Evolutionary conservation across 2,888 invertebrate genomes (phyloP).

Genomic region (Gerris lacustris): DNA sequence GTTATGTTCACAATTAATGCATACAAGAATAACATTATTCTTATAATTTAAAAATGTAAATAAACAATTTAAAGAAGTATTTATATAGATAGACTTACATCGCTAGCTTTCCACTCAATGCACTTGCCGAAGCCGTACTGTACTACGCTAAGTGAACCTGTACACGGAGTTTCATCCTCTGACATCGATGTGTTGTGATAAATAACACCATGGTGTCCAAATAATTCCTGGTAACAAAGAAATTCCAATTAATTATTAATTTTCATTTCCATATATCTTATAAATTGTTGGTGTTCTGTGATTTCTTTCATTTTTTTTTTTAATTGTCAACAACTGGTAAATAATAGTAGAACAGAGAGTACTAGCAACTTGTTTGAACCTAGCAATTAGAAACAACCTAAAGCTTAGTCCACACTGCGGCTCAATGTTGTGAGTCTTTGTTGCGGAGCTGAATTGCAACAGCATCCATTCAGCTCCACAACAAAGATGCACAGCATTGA

Average conservation of each 20-base stretch:
- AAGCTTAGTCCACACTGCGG: too few relatives aligned
- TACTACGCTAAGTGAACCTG: slow-evolving; percentile 57
- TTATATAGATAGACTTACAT: slow-evolving; percentile 33
- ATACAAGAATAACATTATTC: too few relatives aligned
- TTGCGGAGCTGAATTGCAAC: too few relatives aligned
- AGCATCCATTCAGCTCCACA: too few relatives aligned
- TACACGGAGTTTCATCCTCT: slow-evolving; percentile 41
- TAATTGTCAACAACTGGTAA: not conserved
- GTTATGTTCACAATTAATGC: too few relatives aligned
- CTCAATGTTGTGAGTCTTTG: too few relatives aligned
- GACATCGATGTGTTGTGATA: slow-evolving; percentile 45
- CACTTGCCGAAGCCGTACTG: slow-evolving; percentile 45
- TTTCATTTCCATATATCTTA: not conserved
- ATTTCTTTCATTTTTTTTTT: not conserved
- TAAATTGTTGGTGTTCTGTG: not conserved
- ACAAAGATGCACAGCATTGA: too few relatives aligned
- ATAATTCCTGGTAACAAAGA: slow-evolving; percentile 47
- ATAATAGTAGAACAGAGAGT: too few relatives aligned
- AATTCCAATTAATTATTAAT: slow-evolving; percentile 8
- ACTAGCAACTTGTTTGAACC: too few relatives aligned
- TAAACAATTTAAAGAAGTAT: too few relatives aligned
- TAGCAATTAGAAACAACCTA: too few relatives aligned
- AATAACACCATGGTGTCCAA: slow-evolving; percentile 67
- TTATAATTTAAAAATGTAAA: too few relatives aligned
- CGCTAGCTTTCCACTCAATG: slow-evolving; percentile 74